Evolutionary conservation across 2,888 invertebrate species (phyloP), one percentile per base, ranked within the genome.

Genomic region (Epinotia ramella): DNA sequence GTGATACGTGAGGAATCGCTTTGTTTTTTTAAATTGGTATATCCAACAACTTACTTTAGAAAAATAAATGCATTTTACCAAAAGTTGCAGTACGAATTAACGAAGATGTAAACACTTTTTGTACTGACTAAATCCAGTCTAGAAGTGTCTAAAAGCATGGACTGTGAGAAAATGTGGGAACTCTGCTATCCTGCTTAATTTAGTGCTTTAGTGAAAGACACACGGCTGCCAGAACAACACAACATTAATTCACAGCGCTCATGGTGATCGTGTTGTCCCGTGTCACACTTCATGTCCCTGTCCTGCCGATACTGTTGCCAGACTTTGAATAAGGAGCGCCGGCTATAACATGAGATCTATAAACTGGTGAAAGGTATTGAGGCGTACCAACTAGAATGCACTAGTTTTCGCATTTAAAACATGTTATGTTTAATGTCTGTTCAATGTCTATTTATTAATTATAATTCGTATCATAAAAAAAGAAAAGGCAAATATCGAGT

Each of bases 1-100:
- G 83, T 83, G 81, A 79, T 80, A 76, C 79, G 79, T 56, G 28
- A 57, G 49, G 67, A 44, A 65, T 69, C 63, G 64, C 24, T n/a
- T 62, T 62, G 44, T 59, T 24, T 60, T 59, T 49, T 33, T 28
- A 33, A 18, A 49, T 62, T 49, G 33, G 5, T n/a, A 46, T 33
- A 49, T 20, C 18, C 16, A 44, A 18, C 28, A 33, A 53, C 33
- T 18, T 56, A 67, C 12, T 57, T 44, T 13, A 67, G 24, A 3
- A 9, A 66, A 9, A 18, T 24, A 11, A 18, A 24, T 24, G 46
- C 6, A 16, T 11, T 3, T 11, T 46, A 7, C 20, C 16, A 16
- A 49, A 28, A 53, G 1, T 5, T 33, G 9, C 24, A 16, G 2
- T 49, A 28, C 28, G 18, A 53, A 0, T 53, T 12, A 66, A 5